Evolutionary conservation across 1,140 invertebrate species (phyloP), one percentile per base, ranked within the genome.

Genomic region (Lucilia cuprina): DNA sequence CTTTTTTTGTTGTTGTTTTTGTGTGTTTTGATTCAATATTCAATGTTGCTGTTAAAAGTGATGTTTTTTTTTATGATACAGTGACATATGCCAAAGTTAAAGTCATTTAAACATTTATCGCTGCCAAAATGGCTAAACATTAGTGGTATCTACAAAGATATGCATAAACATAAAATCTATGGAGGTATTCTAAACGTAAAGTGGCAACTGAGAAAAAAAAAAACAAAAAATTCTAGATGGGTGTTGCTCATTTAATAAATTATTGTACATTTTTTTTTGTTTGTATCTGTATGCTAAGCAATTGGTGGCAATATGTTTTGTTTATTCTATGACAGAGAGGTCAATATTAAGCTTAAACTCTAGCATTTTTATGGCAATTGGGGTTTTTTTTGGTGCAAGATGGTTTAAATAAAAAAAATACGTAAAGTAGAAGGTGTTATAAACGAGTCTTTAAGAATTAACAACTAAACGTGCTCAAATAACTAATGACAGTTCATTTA

Each of bases 21-120:
- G 13, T n/a, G n/a, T n/a, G n/a, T n/a, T 80, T 19, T 49, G 25
- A 13, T 19, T 25, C n/a, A 80, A 49, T 80, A 47, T 21, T 80
- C 77, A 50, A 25, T 80, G 49, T n/a, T 80, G 10, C n/a, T 49
- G 77, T 49, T 80, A 80, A 80, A 80, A 49, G 77, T 80, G 77
- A 49, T 25, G 77, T 82, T 74, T 60, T 50, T n/a, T 30, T 80
- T 82, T 84, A 60, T 78, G 82, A 82, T 82, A 84, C 82, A 55
- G 80, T 84, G 84, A 84, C 84, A 84, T 84, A 50, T 84, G 84
- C 84, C 84, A 84, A 83, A 70, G 74, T 74, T 82, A 83, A 84
- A 82, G 82, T 55, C 84, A 84, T 50, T 82, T 84, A 74, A 77
- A 74, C 82, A 83, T 83, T 83, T 77, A 84, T 83, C 83, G 83